These are phyloP conservation scores for Channallabes apus DNA, from an alignment of 2,797 vertebrate species.

Conservation along the genomic window DNA sequence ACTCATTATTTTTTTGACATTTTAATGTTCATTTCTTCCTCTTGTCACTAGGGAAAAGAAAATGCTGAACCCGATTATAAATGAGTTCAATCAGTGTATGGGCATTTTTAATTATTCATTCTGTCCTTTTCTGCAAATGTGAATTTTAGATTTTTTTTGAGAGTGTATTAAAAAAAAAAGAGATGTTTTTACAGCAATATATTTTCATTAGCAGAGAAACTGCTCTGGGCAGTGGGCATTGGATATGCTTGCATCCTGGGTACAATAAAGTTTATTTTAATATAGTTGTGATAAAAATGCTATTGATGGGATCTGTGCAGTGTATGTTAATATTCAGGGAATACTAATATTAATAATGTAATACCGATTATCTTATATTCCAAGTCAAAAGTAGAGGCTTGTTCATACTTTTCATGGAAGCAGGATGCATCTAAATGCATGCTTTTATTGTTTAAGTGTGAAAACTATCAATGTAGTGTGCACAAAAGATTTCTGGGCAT, in stretches of 20 bases:
- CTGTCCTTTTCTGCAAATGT: background rate
- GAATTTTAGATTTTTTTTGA: background rate
- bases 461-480: background rate
- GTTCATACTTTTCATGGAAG: background rate
- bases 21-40: constrained; percentile 16
- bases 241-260: background rate
- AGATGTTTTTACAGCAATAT: background rate
- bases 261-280: background rate
- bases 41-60: constrained; percentile 7
- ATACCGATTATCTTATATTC: background rate
- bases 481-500: background rate
- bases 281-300: background rate
- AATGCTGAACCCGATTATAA: background rate
- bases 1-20: constrained; percentile 13
- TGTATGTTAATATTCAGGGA: background rate
- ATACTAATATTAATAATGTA: background rate
- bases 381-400: background rate
- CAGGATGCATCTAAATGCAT: background rate
- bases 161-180: background rate
- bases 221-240: background rate
- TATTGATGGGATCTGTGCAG: background rate
- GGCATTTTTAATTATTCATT: background rate
- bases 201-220: background rate
- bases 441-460: background rate
- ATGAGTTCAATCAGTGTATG: background rate